Base-by-base conservation (phyloP, 2,113 vertebrate species). In the Chlamydotis undulata region DNA sequence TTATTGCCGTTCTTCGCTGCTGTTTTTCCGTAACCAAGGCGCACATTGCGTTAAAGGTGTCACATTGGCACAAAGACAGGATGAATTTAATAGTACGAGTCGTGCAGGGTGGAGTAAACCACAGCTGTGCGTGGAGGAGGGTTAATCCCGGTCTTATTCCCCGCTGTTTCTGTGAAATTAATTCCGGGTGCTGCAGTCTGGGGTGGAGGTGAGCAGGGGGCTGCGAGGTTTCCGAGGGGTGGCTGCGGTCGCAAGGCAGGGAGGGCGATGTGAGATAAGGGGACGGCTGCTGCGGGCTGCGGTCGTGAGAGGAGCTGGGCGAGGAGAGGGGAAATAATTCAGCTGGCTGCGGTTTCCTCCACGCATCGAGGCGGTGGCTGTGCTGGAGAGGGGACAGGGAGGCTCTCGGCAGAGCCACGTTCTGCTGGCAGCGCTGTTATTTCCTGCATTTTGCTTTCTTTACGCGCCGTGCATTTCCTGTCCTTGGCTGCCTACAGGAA, bases 321-420 rank as follows among this genome's bases (percentile, higher is more conserved):
- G 3, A 79, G 61, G 22, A 22, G 9, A 55, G 9, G 33, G 35
- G 31, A 87, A 57, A 33, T 75, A 63, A 41, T 76, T 55, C 2
- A 2, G 13, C 47, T 91, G 4, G 2, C 28, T 14, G 23, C 0
- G 5, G n/a, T 37, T 65, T 87, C 50, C 35, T 64, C 35, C 56
- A 28, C 0, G 1, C 39, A 4, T 12, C 0, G 1, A 63, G 45
- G 45, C 8, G 0, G 0, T 53, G 71, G 37, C n/a, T 61, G 61
- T 56, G 61, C 3, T 3, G 3, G n/a, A 55, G 52, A 35, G 24
- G 25, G 22, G 19, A 6, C 1, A 2, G 37, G 71, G 64, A 77
- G 22, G 16, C 37, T 56, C 39, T 53, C 0, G 8, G 47, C 64
- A 86, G 73, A 80, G 24, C 73, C 4, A 0, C 2, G 0, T 26